Percentiles rank a stretch among this genome's conserved stretches.
Evolutionary conservation across 64 coral and sea anemone genomes (phyloP).

Genomic region (Actinia tenebrosa): DNA sequence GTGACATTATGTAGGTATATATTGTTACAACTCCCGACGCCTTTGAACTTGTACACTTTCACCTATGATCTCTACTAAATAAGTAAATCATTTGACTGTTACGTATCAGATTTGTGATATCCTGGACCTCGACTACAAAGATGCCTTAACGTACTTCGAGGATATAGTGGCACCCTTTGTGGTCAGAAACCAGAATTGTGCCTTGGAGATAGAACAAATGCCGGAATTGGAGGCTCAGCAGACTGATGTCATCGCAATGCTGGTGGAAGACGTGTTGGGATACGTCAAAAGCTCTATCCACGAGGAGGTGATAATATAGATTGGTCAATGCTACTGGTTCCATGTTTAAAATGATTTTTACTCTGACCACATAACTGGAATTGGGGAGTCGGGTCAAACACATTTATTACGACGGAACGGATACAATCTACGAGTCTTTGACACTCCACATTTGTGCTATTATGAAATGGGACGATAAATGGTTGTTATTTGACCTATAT

Average conservation of each 20-base stretch:
- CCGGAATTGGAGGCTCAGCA: not conserved
- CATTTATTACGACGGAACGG: not conserved
- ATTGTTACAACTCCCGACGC: not conserved
- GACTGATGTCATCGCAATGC: not conserved
- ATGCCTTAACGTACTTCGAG: not conserved
- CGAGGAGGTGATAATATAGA: constrained; percentile 6
- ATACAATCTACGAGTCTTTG: not conserved
- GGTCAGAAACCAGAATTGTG: not conserved
- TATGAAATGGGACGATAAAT: not conserved
- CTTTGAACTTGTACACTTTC: too few relatives aligned
- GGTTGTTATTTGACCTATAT: not conserved
- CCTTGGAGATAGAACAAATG: constrained; percentile 14
- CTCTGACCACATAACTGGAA: too few relatives aligned
- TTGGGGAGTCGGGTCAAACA: not conserved
- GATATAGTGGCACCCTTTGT: constrained; percentile 18
- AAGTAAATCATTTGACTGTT: not conserved
- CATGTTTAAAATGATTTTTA: too few relatives aligned
- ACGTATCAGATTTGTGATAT: constrained; percentile 31
- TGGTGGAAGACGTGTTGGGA: not conserved
- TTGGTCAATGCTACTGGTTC: not conserved
- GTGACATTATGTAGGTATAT: constrained; percentile 2
- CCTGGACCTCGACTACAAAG: not conserved
- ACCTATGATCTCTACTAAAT: not conserved
- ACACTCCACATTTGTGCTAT: not conserved
- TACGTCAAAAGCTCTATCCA: not conserved